phyloP scores from a whole-genome alignment of 2,888 invertebrate species.

The Ganaspis brasiliensis region DNA sequence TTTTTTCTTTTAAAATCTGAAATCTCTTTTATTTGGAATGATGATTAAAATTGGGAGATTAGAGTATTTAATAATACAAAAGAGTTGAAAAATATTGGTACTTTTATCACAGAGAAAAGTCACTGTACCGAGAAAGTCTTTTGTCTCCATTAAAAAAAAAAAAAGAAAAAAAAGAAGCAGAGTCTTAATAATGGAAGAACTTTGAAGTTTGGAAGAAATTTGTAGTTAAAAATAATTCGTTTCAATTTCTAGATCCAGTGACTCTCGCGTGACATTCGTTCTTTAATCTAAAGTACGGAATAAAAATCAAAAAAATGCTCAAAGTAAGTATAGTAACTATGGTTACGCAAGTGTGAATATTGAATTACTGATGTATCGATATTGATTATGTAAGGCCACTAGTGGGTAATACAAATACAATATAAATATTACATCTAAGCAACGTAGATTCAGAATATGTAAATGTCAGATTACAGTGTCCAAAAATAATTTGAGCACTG shows the following conservation, averaged over 20 bases:
- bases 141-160: slow-evolving; percentile 11
- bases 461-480: slow-evolving; percentile 61
- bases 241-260: slow-evolving; percentile 47
- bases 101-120: slow-evolving; percentile 49
- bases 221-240: slow-evolving; percentile 21
- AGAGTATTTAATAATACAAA: slow-evolving; percentile 60
- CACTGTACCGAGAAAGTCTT: slow-evolving; percentile 47
- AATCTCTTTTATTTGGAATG: slow-evolving; percentile 71
- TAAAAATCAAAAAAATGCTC: slow-evolving; percentile 60
- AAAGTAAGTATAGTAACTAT: slow-evolving; percentile 62
- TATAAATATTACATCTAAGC: slow-evolving; percentile 76
- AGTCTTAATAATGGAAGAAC: slow-evolving; percentile 52
- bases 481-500: slow-evolving; percentile 26
- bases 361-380: slow-evolving; percentile 64
- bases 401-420: slow-evolving; percentile 79
- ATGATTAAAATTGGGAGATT: slow-evolving; percentile 67
- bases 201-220: slow-evolving; percentile 49
- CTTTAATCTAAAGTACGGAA: slow-evolving; percentile 45
- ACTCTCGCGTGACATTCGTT: slow-evolving; percentile 52
- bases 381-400: slow-evolving; percentile 79
- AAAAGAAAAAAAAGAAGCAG: slow-evolving; percentile 13
- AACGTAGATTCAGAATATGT: slow-evolving; percentile 65
- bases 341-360: slow-evolving; percentile 62
- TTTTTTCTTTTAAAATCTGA: slow-evolving; percentile 54
- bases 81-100: slow-evolving; percentile 48